phyloP scores from a whole-genome alignment of 1,140 invertebrate species.

The Ceratina australensis region DNA sequence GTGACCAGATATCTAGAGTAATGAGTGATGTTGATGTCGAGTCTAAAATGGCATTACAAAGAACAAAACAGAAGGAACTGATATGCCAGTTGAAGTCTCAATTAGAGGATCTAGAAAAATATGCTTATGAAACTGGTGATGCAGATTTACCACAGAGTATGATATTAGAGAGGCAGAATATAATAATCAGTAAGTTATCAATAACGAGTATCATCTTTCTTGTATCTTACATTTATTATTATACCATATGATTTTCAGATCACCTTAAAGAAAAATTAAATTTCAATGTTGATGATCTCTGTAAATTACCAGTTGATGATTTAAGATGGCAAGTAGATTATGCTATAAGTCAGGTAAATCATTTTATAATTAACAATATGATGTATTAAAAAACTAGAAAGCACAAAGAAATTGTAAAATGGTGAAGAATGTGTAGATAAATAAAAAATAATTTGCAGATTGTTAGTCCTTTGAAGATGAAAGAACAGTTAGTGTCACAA shows the following conservation, averaged over 20 bases:
- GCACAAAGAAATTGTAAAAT: background rate
- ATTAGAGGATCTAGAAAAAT: conserved; percentile 95
- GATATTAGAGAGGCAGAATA: conserved; percentile 91
- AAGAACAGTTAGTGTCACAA: conserved; percentile 96
- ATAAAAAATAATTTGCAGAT: conserved; percentile 83
- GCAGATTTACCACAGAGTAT: conserved; percentile 90
- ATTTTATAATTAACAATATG: background rate
- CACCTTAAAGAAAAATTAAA: conserved; percentile 88
- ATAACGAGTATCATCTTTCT: background rate
- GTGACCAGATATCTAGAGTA: conserved; percentile 62
- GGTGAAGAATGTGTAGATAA: background rate
- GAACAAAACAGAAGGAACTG: conserved; percentile 89
- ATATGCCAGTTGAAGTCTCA: conserved; percentile 95
- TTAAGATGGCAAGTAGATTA: conserved; percentile 88
- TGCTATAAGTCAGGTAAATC: conserved; percentile 84
- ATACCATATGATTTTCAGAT: conserved; percentile 74
- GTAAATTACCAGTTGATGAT: conserved; percentile 87
- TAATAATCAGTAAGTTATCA: conserved; percentile 85
- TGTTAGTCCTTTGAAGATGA: conserved; percentile 96
- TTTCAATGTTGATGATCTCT: conserved; percentile 88
- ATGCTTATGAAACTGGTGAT: conserved; percentile 94
- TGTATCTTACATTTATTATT: background rate
- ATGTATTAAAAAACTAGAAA: background rate
- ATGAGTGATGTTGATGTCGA: conserved; percentile 79
- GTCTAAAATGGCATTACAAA: conserved; percentile 83